phyloP scores from a whole-genome alignment of 2,797 vertebrate genomes.

The Pelochelys cantorii region DNA sequence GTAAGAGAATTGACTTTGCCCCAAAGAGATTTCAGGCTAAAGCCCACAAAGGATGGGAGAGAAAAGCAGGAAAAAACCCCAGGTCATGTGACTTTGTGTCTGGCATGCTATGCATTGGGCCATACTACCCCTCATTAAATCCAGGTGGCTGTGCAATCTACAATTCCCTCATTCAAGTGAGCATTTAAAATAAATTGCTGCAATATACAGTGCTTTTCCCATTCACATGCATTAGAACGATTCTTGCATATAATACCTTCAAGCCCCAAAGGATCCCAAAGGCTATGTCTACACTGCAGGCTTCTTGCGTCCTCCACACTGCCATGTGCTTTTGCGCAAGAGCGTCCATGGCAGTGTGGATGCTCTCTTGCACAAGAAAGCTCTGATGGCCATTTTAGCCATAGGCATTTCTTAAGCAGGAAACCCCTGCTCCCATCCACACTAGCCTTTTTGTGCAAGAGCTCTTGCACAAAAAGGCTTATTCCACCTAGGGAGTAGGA shows the following conservation, averaged over 20 bases:
- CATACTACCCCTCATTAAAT: background rate
- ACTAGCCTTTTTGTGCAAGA: no score
- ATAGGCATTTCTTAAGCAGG: no score
- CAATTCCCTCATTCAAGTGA: background rate
- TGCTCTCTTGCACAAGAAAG: no score
- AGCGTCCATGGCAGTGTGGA: no score
- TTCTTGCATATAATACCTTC: background rate
- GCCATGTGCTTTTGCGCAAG: no score
- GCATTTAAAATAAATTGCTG: background rate
- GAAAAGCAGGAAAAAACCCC: background rate
- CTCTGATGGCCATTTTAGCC: no score
- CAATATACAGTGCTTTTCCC: background rate
- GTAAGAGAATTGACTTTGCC: fast-evolving
- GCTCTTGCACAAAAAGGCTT: no score
- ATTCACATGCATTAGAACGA: background rate
- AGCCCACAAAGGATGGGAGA: fast-evolving
- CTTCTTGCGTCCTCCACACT: no score
- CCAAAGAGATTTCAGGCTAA: background rate
- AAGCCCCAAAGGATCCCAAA: background rate
- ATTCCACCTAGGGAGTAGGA: no score
- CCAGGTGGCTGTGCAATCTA: background rate
- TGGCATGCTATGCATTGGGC: fast-evolving
- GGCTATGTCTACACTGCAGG: no score
- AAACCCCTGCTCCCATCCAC: no score
- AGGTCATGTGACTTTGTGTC: background rate